Base-by-base conservation (phyloP, 2,888 invertebrate species). In the Brachypalpus laphriformis region DNA sequence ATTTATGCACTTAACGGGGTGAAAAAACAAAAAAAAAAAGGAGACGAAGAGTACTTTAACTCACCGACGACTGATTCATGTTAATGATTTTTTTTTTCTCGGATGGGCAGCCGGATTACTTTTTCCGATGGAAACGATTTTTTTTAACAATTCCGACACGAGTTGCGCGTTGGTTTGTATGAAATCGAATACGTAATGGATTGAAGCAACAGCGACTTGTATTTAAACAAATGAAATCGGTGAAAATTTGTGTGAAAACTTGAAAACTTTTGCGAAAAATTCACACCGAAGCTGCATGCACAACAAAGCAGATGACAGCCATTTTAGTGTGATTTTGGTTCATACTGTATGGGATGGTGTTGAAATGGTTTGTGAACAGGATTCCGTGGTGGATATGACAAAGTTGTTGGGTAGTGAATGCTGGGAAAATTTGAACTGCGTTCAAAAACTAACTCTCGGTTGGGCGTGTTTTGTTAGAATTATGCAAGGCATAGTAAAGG, bases 381-480 rank as follows among this genome's bases (percentile, higher is more conserved):
- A 20, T 34, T 4, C 7, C 2, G 31, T 51, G 63, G 75, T 75
- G 18, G 16, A 51, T 40, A n/a, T 2, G n/a, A 3, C 1, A 6
- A 16, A 1, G 5, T 31, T 16, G 14, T 51, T 42, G 54, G 25
- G 18, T 18, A n/a, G 11, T 42, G 42, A 68, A 25, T n/a, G 54
- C 8, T 3, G 14, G 25, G 25, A 71, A 56, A 20, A 2, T 95
- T 98, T 89, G 5, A 98, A 98, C n/a, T n/a, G n/a, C n/a, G n/a
- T n/a, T n/a, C n/a, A n/a, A n/a, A n/a, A n/a, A n/a, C n/a, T n/a
- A n/a, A n/a, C n/a, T n/a, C n/a, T n/a, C n/a, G n/a, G n/a, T n/a
- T n/a, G n/a, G n/a, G n/a, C n/a, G n/a, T n/a, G n/a, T n/a, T n/a
- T n/a, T n/a, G n/a, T n/a, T n/a, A n/a, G n/a, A n/a, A n/a, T n/a